phyloP scores from a whole-genome alignment of 2,113 vertebrate genomes.

The Genyomyrus donnyi region DNA sequence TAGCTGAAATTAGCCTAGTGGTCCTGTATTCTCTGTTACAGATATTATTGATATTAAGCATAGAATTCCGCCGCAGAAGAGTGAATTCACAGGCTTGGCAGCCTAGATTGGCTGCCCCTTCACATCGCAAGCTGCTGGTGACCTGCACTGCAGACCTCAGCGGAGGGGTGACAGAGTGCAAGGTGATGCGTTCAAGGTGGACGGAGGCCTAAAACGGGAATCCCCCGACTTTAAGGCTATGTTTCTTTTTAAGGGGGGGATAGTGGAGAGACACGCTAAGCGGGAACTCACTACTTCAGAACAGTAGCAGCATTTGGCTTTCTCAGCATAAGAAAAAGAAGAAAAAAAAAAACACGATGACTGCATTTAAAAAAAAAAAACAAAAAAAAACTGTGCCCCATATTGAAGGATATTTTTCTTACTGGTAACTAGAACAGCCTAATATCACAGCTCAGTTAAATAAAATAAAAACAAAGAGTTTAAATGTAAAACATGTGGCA shows the following conservation, averaged over 20 bases:
- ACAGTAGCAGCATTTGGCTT: slow-evolving; percentile 40
- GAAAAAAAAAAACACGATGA: background rate
- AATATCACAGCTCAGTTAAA: slow-evolving; percentile 30
- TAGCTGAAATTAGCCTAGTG: background rate
- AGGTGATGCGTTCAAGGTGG: background rate
- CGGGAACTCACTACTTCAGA: background rate
- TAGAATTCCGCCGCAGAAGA: background rate
- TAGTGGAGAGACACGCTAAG: background rate
- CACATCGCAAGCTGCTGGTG: background rate
- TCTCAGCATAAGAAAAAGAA: slow-evolving; percentile 27
- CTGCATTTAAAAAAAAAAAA: slow-evolving; percentile 16
- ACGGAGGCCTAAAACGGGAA: background rate
- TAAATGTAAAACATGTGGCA: slow-evolving; percentile 38
- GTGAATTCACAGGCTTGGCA: background rate
- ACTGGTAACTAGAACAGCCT: slow-evolving; percentile 37
- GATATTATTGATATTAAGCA: background rate
- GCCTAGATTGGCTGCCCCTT: background rate
- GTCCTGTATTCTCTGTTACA: background rate
- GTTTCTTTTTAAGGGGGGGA: background rate
- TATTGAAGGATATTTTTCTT: slow-evolving; percentile 38
- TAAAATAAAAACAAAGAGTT: slow-evolving; percentile 33
- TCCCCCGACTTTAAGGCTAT: background rate
- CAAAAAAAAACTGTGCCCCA: background rate
- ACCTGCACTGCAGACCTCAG: background rate
- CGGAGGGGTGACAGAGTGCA: background rate